Evolutionary conservation across 2,797 vertebrate genomes (phyloP).

Genomic region (Cossypha niveicapilla): DNA sequence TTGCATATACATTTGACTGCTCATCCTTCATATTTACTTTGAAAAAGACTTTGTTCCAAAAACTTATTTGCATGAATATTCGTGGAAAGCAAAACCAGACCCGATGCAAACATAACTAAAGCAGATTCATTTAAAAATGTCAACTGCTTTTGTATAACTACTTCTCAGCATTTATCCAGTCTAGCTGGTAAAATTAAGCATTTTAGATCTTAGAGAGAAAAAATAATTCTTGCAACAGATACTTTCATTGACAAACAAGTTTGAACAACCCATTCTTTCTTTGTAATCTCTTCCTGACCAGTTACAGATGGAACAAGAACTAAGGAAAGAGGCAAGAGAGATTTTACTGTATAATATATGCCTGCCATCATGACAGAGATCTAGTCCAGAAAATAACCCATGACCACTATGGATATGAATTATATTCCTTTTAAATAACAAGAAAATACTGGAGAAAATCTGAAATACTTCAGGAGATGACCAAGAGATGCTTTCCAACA

Average conservation of each 20-base stretch:
- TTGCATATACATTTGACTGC: neutral
- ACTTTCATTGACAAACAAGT: neutral
- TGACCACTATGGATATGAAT: neutral
- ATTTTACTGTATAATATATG: neutral
- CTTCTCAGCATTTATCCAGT: neutral
- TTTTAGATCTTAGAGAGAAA: neutral
- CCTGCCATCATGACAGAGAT: neutral
- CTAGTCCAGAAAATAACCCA: constrained; percentile 28
- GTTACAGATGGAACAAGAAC: neutral
- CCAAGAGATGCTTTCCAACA: neutral
- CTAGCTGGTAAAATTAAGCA: neutral
- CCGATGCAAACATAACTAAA: neutral
- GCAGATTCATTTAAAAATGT: neutral
- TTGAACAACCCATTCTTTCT: neutral
- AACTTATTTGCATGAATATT: neutral
- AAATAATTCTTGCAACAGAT: neutral
- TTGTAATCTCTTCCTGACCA: neutral
- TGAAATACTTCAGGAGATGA: neutral
- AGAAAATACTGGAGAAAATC: neutral
- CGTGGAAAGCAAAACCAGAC: neutral
- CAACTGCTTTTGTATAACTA: neutral
- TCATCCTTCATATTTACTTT: neutral
- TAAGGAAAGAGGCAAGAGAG: neutral
- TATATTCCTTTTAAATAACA: neutral
- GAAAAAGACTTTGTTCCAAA: neutral